phyloP scores from a whole-genome alignment of 2,888 invertebrate species.

The Andricus curvator region DNA sequence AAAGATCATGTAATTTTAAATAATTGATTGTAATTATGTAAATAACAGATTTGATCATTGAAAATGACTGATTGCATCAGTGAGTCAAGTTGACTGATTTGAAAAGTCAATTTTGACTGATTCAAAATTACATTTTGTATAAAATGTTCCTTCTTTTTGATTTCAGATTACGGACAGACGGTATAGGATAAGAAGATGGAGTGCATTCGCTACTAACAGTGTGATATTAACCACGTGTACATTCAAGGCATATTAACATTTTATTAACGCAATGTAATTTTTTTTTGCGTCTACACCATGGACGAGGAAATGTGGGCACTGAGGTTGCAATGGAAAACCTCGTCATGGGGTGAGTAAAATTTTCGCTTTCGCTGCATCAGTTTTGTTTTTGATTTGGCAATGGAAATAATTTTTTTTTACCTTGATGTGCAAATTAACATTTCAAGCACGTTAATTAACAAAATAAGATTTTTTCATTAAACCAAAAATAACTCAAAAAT shows the following conservation, averaged over 20 bases:
- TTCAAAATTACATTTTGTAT: no score
- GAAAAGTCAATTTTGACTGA: no score
- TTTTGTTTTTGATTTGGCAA: background rate
- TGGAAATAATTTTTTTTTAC: background rate
- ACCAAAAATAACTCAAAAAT: no score
- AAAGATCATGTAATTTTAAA: no score
- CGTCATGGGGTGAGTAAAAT: slow-evolving; percentile 53
- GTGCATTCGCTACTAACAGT: slow-evolving; percentile 52
- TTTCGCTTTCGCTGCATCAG: slow-evolving; percentile 16
- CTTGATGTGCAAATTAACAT: background rate
- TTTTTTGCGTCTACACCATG: slow-evolving; percentile 51
- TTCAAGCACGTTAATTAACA: background rate
- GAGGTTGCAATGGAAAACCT: slow-evolving; percentile 50
- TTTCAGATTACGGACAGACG: slow-evolving; percentile 34
- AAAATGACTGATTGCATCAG: no score
- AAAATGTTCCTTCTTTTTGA: background rate
- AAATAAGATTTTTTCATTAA: no score
- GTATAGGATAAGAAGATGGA: slow-evolving; percentile 49
- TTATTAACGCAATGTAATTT: slow-evolving; percentile 54
- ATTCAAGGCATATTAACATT: slow-evolving; percentile 53
- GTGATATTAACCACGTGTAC: slow-evolving; percentile 55
- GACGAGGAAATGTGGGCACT: slow-evolving; percentile 54
- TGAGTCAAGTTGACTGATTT: no score
- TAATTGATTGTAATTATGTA: no score
- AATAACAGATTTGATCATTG: no score